Conservation (phyloP, 1,140 invertebrate species). For the Palaemon carinicauda region DNA sequence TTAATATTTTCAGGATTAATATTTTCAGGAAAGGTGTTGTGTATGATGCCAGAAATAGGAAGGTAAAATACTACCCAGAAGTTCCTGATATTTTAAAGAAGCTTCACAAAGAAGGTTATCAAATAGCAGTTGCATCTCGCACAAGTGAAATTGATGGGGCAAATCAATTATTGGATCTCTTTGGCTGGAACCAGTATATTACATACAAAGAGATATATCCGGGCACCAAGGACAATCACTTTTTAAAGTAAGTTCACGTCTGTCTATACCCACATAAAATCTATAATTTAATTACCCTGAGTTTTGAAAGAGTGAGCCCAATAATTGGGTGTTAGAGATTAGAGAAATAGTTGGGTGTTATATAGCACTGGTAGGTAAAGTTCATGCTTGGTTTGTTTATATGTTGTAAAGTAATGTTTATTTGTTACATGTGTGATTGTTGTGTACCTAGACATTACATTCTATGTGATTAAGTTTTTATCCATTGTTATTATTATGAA, state of each 20-base stretch:
- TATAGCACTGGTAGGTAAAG: no score
- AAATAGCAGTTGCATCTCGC: slow-evolving; percentile 74
- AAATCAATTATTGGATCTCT: slow-evolving; percentile 73
- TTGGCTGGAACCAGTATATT: slow-evolving; percentile 78
- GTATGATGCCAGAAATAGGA: slow-evolving; percentile 67
- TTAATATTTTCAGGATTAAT: slow-evolving; percentile 62
- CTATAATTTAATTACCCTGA: no score
- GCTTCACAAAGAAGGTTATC: slow-evolving; percentile 69
- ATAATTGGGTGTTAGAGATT: no score
- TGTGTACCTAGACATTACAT: no score
- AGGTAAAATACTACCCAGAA: slow-evolving; percentile 71
- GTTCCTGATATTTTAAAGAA: slow-evolving; percentile 72
- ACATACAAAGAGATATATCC: slow-evolving; percentile 79
- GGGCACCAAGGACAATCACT: slow-evolving; percentile 76
- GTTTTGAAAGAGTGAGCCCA: no score
- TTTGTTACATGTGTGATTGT: no score
- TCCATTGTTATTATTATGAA: no score
- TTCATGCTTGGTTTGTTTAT: no score
- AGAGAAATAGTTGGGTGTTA: no score
- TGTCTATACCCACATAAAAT: neutral
- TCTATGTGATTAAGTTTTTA: no score
- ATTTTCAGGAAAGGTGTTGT: slow-evolving; percentile 67
- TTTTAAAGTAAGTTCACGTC: slow-evolving; percentile 70
- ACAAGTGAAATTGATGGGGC: slow-evolving; percentile 75
- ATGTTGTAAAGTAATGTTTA: no score